phyloP scores from a whole-genome alignment of 2,888 invertebrate species.

The Argynnis bischoffii region DNA sequence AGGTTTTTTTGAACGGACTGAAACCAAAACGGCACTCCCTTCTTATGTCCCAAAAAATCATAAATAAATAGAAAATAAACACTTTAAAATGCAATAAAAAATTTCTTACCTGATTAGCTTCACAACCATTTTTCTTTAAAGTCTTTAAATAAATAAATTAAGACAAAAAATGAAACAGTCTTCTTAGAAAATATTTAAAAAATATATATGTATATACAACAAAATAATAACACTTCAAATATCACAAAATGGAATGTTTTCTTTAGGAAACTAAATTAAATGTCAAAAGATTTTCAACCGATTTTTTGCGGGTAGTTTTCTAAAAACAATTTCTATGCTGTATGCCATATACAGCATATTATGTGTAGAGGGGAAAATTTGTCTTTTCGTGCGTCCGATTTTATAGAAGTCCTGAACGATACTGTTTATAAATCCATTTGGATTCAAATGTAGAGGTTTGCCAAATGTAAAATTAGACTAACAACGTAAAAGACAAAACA shows the following conservation, averaged over 20 bases:
- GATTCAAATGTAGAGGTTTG: constrained; percentile 51
- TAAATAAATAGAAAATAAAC: background rate
- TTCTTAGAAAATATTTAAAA: constrained; percentile 38
- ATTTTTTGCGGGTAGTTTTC: constrained; percentile 60
- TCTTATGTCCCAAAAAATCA: background rate
- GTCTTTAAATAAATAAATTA: too few relatives aligned
- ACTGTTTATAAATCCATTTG: constrained; percentile 50
- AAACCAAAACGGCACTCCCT: too few relatives aligned
- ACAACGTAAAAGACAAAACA: constrained; percentile 46
- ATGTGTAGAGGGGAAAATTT: constrained; percentile 2
- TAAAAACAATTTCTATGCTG: constrained; percentile 61
- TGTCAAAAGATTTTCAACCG: constrained; percentile 45
- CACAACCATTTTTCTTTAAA: constrained; percentile 57
- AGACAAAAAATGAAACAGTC: too few relatives aligned
- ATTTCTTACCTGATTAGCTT: constrained; percentile 61
- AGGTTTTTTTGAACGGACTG: too few relatives aligned
- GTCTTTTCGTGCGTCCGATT: constrained; percentile 46
- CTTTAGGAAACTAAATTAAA: constrained; percentile 32
- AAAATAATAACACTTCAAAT: constrained; percentile 53
- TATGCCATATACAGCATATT: constrained; percentile 68
- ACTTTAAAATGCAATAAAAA: too few relatives aligned
- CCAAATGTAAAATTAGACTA: constrained; percentile 65
- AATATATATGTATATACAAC: constrained; percentile 48
- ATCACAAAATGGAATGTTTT: constrained; percentile 44
- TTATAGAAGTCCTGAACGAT: constrained; percentile 41